These are phyloP conservation scores for Melanocharis versteri DNA, from an alignment of 2,113 vertebrate genomes.

Conservation along the genomic window DNA sequence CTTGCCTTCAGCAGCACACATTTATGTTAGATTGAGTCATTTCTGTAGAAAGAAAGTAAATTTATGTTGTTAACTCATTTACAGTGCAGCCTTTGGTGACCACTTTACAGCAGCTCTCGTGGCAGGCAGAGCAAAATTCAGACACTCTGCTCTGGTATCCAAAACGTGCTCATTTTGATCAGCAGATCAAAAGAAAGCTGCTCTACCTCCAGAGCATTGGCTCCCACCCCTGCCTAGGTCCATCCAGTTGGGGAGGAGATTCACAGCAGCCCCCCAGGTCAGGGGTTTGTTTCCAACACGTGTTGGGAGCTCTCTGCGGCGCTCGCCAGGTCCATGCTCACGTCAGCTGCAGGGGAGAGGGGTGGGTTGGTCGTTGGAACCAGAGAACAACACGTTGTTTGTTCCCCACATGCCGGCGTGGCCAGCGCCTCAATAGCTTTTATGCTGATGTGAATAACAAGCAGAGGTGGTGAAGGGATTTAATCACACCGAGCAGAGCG, in stretches of 20 bases:
- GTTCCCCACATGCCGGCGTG: accelerated
- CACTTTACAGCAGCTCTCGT: accelerated
- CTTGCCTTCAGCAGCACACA: background rate
- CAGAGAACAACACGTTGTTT: background rate
- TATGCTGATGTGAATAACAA: background rate
- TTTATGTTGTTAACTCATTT: background rate
- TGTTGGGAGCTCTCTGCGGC: background rate
- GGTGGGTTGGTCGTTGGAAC: background rate
- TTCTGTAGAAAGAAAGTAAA: background rate
- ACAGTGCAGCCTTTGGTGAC: background rate
- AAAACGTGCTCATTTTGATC: background rate
- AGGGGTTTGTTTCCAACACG: background rate
- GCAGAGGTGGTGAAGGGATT: background rate
- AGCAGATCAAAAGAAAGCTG: background rate
- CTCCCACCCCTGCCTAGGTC: background rate
- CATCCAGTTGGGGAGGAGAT: background rate
- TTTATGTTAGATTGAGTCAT: background rate
- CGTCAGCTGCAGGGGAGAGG: background rate
- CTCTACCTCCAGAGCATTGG: accelerated
- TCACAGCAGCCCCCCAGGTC: accelerated
- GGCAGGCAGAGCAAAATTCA: background rate
- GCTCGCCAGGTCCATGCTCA: accelerated
- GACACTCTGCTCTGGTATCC: background rate
- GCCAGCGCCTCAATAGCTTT: background rate
- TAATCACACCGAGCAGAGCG: background rate